Evolutionary conservation across 2,888 invertebrate species (phyloP).

Genomic region (Calliphora vomitoria): DNA sequence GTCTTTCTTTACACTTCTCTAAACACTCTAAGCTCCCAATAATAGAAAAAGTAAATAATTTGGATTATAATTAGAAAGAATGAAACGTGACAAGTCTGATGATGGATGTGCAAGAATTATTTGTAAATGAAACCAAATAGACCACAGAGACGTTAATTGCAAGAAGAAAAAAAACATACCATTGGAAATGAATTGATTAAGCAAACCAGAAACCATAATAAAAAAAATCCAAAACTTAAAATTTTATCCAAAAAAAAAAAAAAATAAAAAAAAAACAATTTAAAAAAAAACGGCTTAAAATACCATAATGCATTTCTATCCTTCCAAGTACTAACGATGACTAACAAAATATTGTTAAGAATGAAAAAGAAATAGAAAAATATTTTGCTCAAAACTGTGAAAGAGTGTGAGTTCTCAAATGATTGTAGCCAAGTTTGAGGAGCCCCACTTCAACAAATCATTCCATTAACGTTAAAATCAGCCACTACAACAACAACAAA

Average conservation of each 20-base stretch:
- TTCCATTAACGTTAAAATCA: constrained; percentile 25
- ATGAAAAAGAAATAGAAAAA: background rate
- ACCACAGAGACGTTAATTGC: constrained; percentile 57
- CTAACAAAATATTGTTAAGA: constrained; percentile 63
- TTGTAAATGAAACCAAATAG: background rate
- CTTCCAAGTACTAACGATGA: constrained; percentile 75
- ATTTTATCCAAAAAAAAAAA: background rate
- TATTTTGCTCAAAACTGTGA: constrained; percentile 48
- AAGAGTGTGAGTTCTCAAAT: constrained; percentile 16
- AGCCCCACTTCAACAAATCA: constrained; percentile 10
- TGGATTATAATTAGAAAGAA: constrained; percentile 40
- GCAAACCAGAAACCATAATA: constrained; percentile 20
- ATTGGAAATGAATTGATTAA: constrained; percentile 78
- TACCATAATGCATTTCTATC: constrained; percentile 69
- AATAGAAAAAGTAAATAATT: background rate
- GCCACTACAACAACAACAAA: constrained; percentile 18
- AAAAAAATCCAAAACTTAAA: constrained; percentile 35
- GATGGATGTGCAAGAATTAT: constrained; percentile 4
- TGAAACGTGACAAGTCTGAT: constrained; percentile 11
- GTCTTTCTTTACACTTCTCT: background rate
- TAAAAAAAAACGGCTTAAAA: constrained; percentile 57
- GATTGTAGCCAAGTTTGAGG: background rate
- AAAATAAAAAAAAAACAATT: background rate
- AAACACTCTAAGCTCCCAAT: background rate
- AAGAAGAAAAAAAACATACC: constrained; percentile 80